A percentile compares a stretch with the other conserved stretches of the same genome.
phyloP scores from a whole-genome alignment of 2,113 vertebrate genomes.

The Mesitornis unicolor region DNA sequence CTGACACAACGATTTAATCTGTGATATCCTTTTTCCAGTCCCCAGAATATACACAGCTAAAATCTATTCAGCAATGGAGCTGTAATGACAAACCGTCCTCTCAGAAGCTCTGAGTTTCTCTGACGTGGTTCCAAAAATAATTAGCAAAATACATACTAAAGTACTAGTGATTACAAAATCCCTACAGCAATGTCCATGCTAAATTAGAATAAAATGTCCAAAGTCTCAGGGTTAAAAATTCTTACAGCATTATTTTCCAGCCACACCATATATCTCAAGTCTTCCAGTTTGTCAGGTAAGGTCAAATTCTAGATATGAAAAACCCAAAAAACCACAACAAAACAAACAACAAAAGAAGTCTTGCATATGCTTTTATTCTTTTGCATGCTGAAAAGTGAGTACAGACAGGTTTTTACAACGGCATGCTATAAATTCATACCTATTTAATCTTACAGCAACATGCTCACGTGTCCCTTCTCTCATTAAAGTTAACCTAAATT shows the following conservation, averaged over 20 bases:
- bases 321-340: background rate
- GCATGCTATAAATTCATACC: background rate
- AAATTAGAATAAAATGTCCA: background rate
- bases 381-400: background rate
- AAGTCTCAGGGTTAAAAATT: background rate
- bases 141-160: background rate
- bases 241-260: background rate
- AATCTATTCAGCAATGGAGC: background rate
- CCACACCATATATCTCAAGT: background rate
- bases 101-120: background rate
- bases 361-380: background rate
- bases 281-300: background rate
- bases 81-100: background rate
- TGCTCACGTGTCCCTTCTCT: background rate
- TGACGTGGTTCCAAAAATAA: background rate
- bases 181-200: background rate
- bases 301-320: background rate
- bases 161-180: background rate
- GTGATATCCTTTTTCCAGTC: background rate
- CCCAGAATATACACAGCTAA: background rate
- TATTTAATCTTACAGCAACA: background rate
- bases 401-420: background rate
- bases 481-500: slow-evolving; percentile 5
- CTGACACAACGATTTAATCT: background rate
- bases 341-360: background rate